phyloP scores from a whole-genome alignment of 2,113 vertebrate species.

The Ursus arctos region DNA sequence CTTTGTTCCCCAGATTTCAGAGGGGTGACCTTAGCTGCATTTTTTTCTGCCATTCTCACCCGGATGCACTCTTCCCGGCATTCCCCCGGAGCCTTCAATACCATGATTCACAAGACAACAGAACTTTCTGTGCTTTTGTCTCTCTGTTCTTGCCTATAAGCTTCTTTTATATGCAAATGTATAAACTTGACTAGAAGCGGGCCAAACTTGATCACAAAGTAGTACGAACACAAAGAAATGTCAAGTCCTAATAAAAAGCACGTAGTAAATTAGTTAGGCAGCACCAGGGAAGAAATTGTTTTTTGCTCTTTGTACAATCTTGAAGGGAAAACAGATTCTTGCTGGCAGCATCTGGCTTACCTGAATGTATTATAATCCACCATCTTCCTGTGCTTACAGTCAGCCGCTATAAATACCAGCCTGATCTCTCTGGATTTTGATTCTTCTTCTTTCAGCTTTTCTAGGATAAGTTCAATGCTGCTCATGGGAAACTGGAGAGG shows the following conservation, averaged over 20 bases:
- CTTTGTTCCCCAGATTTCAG: neutral
- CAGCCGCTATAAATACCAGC: constrained; percentile 87
- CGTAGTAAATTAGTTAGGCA: neutral
- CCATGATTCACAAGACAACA: neutral
- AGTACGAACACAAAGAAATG: constrained; percentile 30
- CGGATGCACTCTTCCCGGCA: neutral
- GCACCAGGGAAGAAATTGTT: constrained; percentile 33
- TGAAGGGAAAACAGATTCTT: neutral
- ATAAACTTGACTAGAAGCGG: constrained; percentile 11
- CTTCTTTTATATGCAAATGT: constrained; percentile 14
- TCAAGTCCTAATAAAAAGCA: neutral
- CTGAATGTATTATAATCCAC: constrained; percentile 92
- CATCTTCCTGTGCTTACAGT: constrained; percentile 84
- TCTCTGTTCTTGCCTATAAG: constrained; percentile 16
- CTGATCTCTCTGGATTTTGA: constrained; percentile 89
- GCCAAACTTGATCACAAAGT: constrained; percentile 24
- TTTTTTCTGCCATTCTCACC: constrained; percentile 13
- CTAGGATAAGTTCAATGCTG: constrained; percentile 87
- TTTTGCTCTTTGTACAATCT: neutral
- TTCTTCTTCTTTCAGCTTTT: constrained; percentile 90
- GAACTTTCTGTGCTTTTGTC: neutral
- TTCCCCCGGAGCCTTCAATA: neutral
- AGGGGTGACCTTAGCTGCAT: neutral
- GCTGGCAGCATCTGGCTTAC: constrained; percentile 82
- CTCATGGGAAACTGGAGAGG: constrained; percentile 91